Evolutionary conservation across 2,888 invertebrate species (phyloP).

Genomic region (Neoascia interrupta): DNA sequence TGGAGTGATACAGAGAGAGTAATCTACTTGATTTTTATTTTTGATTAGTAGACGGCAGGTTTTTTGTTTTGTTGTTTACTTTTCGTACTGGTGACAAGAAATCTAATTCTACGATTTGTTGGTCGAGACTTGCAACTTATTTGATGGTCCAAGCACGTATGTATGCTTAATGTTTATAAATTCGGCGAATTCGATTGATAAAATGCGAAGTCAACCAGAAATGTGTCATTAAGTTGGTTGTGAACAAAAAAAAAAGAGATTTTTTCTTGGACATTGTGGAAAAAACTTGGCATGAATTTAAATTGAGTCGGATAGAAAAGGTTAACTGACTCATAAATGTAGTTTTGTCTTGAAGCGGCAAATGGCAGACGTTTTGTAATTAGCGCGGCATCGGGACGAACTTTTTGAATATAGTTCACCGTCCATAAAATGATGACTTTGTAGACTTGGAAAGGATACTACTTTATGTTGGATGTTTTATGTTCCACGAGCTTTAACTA

Average conservation of each 20-base stretch:
- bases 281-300: conserved; percentile 23
- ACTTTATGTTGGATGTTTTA: too few relatives aligned
- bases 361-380: too few relatives aligned
- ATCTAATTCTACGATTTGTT: conserved; percentile 25
- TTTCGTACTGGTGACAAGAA: conserved; percentile 8
- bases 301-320: conserved; percentile 23
- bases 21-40: conserved; percentile 57
- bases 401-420: too few relatives aligned
- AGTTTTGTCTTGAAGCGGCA: too few relatives aligned
- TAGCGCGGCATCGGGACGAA: too few relatives aligned
- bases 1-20: conserved; percentile 33
- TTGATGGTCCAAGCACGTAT: conserved; percentile 51
- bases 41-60: conserved; percentile 7
- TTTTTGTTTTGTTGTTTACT: conserved; percentile 1
- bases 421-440: too few relatives aligned
- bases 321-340: too few relatives aligned
- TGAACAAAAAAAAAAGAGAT: neutral
- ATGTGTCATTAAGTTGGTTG: conserved; percentile 50
- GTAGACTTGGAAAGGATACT: too few relatives aligned
- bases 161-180: conserved; percentile 44
- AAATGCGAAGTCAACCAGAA: conserved; percentile 32
- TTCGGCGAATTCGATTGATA: conserved; percentile 57
- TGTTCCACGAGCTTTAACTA: too few relatives aligned
- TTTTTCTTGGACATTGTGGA: conserved; percentile 10
- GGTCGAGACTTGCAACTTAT: conserved; percentile 23